Conservation (phyloP, 1,140 invertebrate species). For the Oedothorax gibbosus region DNA sequence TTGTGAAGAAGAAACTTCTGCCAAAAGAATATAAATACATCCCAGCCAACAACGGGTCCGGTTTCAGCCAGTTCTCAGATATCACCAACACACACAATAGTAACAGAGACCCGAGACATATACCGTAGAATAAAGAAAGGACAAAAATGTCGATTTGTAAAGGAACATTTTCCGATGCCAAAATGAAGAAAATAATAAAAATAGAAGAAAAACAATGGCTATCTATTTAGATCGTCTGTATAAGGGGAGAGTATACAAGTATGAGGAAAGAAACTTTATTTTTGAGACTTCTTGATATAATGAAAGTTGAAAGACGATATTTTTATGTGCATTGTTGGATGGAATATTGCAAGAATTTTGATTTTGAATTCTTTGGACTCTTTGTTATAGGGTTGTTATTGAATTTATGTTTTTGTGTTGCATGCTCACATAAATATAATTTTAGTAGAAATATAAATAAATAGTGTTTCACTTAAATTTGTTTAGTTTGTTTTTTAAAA, state of each 20-base stretch:
- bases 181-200: constrained; percentile 39
- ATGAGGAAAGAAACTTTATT: not conserved
- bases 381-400: too few relatives aligned
- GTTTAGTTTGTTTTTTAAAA: too few relatives aligned
- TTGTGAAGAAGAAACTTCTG: constrained; percentile 22
- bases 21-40: constrained; percentile 44
- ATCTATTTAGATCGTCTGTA: constrained; percentile 40
- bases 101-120: constrained; percentile 37
- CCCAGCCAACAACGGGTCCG: constrained; percentile 10
- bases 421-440: too few relatives aligned
- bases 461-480: too few relatives aligned
- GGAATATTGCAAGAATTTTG: too few relatives aligned
- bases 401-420: too few relatives aligned
- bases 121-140: constrained; percentile 40
- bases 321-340: too few relatives aligned
- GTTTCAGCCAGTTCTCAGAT: constrained; percentile 30
- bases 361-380: too few relatives aligned
- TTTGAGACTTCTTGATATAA: too few relatives aligned
- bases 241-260: constrained; percentile 30
- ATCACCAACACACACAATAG: constrained; percentile 31
- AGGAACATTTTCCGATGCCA: constrained; percentile 38
- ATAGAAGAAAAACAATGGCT: constrained; percentile 42
- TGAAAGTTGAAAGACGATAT: too few relatives aligned
- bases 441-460: too few relatives aligned
- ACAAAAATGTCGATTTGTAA: constrained; percentile 57